These are phyloP conservation scores for Drosophila ficusphila DNA, from an alignment of 1,140 invertebrate genomes.

Conservation along the genomic window DNA sequence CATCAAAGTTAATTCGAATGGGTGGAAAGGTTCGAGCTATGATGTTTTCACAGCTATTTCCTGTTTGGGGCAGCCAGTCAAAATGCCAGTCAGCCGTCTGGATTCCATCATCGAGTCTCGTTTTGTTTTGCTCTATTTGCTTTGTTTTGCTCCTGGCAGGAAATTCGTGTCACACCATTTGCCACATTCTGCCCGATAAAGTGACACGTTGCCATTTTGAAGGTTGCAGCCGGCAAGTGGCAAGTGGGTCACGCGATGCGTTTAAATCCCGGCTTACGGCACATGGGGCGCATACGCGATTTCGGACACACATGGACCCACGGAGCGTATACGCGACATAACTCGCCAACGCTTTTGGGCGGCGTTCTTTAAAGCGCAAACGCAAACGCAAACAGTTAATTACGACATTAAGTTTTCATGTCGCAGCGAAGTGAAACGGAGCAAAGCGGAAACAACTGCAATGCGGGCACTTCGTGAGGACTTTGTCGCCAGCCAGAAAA, in stretches of 20 bases:
- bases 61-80: conserved; percentile 25
- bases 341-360: conserved; percentile 28
- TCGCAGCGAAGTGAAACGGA: conserved; percentile 31
- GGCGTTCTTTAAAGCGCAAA: conserved; percentile 50
- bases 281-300: conserved; percentile 50
- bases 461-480: conserved; percentile 74
- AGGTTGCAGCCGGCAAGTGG: conserved; percentile 36
- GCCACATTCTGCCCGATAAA: conserved; percentile 57
- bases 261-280: conserved; percentile 37
- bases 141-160: conserved; percentile 36
- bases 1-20: conserved; percentile 73
- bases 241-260: conserved; percentile 57
- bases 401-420: conserved; percentile 81
- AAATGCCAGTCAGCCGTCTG: conserved; percentile 33
- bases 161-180: conserved; percentile 67
- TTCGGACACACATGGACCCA: conserved; percentile 12
- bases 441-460: conserved; percentile 71
- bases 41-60: conserved; percentile 77
- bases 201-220: conserved; percentile 24
- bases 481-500: conserved; percentile 57
- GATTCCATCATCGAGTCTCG: conserved; percentile 3
- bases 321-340: conserved; percentile 54
- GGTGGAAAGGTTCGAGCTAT: conserved; percentile 62
- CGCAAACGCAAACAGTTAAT: conserved; percentile 80
- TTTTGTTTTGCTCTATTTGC: conserved; percentile 41